Evolutionary conservation across 2,888 invertebrate genomes (phyloP).

Genomic region (Anthoptus insignis): DNA sequence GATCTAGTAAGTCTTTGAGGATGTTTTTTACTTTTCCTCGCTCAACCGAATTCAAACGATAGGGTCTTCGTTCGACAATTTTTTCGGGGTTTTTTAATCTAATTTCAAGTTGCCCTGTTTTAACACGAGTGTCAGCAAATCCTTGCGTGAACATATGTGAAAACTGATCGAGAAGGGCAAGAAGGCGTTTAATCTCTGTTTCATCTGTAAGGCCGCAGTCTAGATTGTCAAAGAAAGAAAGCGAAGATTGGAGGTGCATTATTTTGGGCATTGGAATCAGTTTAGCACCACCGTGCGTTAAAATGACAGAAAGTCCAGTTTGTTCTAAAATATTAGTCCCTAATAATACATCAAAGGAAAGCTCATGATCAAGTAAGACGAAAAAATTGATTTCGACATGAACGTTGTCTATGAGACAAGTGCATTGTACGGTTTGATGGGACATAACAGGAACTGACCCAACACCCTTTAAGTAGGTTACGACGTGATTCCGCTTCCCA

Average conservation of each 20-base stretch:
- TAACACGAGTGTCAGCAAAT: constrained; percentile 8
- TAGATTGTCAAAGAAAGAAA: constrained; percentile 9
- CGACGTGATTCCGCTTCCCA: neutral
- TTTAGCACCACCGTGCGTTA: constrained; percentile 12
- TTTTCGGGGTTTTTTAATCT: constrained; percentile 29
- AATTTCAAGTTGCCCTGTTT: constrained; percentile 17
- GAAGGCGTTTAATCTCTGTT: neutral
- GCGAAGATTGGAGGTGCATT: neutral
- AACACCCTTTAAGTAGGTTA: neutral
- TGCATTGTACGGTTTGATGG: constrained; percentile 7
- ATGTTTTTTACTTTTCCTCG: constrained; percentile 35
- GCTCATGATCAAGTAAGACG: constrained; percentile 28
- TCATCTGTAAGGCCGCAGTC: constrained; percentile 1
- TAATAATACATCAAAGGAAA: constrained; percentile 29
- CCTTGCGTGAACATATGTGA: constrained; percentile 5
- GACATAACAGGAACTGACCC: constrained; percentile 27
- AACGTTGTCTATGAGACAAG: constrained; percentile 26
- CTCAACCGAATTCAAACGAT: constrained; percentile 23
- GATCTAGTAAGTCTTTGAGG: constrained; percentile 28
- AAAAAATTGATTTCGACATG: constrained; percentile 31
- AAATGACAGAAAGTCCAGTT: constrained; percentile 18
- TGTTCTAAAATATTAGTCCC: constrained; percentile 23
- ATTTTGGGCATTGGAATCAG: neutral
- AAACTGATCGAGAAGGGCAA: constrained; percentile 11
- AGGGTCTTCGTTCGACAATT: constrained; percentile 22